These are phyloP conservation scores for Ichneumon xanthorius DNA, from an alignment of 2,888 invertebrate genomes.

Conservation along the genomic window DNA sequence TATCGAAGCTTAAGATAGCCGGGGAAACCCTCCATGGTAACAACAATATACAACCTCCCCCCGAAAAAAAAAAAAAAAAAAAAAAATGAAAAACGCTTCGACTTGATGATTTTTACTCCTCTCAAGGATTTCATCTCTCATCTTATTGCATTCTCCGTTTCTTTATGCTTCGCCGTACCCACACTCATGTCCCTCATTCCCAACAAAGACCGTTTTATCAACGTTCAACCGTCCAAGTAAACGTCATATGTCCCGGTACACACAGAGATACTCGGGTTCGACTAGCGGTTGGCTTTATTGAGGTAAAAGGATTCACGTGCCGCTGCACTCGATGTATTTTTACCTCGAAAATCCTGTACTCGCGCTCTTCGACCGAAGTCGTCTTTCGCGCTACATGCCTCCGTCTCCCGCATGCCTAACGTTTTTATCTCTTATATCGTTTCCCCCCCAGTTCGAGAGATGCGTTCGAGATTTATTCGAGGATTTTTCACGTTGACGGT, in stretches of 20 bases:
- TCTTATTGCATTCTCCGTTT: neutral
- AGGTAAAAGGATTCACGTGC: conserved; percentile 41
- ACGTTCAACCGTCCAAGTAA: conserved; percentile 15
- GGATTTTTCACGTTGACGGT: conserved; percentile 27
- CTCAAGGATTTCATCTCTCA: neutral
- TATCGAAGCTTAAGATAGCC: neutral
- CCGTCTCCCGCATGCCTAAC: neutral
- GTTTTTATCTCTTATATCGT: conserved; percentile 11
- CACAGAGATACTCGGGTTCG: conserved; percentile 9
- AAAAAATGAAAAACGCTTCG: too few relatives aligned
- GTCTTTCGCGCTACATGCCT: neutral
- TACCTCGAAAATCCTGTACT: conserved; percentile 9
- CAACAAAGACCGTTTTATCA: conserved; percentile 27
- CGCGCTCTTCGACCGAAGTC: neutral
- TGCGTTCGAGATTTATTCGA: conserved; percentile 24
- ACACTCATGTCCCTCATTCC: neutral
- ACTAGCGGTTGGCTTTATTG: conserved; percentile 26
- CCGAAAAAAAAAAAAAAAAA: too few relatives aligned
- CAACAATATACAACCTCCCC: too few relatives aligned
- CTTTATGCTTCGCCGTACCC: neutral
- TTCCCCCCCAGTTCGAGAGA: neutral
- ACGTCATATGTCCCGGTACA: conserved; percentile 1
- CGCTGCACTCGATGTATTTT: conserved; percentile 10
- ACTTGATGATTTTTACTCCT: too few relatives aligned
- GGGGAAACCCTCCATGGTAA: too few relatives aligned